Base-by-base conservation (phyloP, 2,888 invertebrate species). In the Meteorus cinctellus region DNA sequence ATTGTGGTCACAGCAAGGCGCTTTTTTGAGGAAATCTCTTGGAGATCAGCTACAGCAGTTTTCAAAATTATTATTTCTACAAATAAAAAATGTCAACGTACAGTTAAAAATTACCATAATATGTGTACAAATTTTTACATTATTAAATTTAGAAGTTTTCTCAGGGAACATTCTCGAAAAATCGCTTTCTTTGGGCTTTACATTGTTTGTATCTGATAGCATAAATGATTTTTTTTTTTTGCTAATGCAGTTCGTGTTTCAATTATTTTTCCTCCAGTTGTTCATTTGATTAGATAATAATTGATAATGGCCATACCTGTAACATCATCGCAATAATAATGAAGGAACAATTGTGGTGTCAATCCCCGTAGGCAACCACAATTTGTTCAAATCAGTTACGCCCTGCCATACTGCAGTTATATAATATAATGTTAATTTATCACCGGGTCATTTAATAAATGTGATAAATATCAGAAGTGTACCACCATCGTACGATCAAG, bases 401-500 rank as follows among this genome's bases (percentile, higher is more conserved):
- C 86, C 16, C 88, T 87, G 65, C 86, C 88, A 51, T n/a, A n/a
- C n/a, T n/a, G n/a, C 85, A 89, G 6, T 83, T 85, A 2, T 86
- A 86, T 75, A 84, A n/a, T n/a, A 84, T 74, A 85, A 85, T 75
- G 84, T 88, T 66, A 85, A 84, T 81, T 72, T 85, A 71, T 83
- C 85, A 45, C 77, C 82, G 24, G 85, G 82, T 34, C 84, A 84
- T 79, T 85, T 83, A 10, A 82, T 84, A 19, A 79, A 34, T 65
- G 3, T 31, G 10, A 3, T 31, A 10, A n/a, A 60, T 31, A 60
- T n/a, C 76, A 84, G 89, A 75, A 91, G 91, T 16, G 91, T 92
- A 79, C 93, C 93, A n/a, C 93, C 93, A 60, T 91, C 92, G 1
- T 93, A 93, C 79, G 93, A 93, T 80, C 93, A 93, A 86, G 92